Percentiles rank a stretch among this genome's conserved stretches.
These are phyloP conservation scores for Coracopsis vasa DNA, from an alignment of 2,113 vertebrate species.

Conservation along the genomic window DNA sequence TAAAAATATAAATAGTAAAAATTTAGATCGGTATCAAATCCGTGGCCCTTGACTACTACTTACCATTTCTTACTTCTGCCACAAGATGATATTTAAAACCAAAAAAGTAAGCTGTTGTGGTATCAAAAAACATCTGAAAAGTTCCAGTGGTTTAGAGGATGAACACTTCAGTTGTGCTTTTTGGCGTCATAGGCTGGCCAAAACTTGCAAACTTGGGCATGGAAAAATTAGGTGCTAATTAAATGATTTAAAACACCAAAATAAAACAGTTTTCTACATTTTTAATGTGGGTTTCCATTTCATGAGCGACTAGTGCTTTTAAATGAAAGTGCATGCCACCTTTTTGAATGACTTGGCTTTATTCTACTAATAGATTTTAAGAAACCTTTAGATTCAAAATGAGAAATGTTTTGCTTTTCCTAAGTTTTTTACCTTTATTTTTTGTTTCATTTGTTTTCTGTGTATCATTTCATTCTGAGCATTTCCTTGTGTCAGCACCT, in stretches of 20 bases:
- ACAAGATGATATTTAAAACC: not conserved
- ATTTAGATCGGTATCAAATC: not conserved
- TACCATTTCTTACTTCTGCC: not conserved
- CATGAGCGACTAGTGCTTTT: not conserved
- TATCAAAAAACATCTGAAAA: not conserved
- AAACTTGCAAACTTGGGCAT: slow-evolving; percentile 39
- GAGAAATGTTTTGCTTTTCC: slow-evolving; percentile 31
- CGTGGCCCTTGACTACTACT: not conserved
- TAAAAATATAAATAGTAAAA: not conserved
- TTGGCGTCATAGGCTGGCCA: not conserved
- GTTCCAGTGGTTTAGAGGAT: not conserved
- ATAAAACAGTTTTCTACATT: not conserved
- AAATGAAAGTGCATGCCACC: not conserved
- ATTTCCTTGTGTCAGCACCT: slow-evolving; percentile 42
- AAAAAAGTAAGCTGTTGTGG: not conserved
- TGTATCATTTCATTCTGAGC: not conserved
- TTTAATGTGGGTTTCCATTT: not conserved
- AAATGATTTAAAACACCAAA: not conserved
- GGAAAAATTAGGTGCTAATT: not conserved
- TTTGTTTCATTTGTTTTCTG: slow-evolving; percentile 4
- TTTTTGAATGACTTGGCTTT: not conserved
- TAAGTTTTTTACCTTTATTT: slow-evolving; percentile 6
- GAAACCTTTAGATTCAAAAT: not conserved
- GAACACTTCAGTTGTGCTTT: not conserved
- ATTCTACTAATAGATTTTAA: not conserved